Percentiles rank a stretch among this genome's conserved stretches.
Evolutionary conservation across 2,113 vertebrate genomes (phyloP).

Genomic region (Xenopus borealis): DNA sequence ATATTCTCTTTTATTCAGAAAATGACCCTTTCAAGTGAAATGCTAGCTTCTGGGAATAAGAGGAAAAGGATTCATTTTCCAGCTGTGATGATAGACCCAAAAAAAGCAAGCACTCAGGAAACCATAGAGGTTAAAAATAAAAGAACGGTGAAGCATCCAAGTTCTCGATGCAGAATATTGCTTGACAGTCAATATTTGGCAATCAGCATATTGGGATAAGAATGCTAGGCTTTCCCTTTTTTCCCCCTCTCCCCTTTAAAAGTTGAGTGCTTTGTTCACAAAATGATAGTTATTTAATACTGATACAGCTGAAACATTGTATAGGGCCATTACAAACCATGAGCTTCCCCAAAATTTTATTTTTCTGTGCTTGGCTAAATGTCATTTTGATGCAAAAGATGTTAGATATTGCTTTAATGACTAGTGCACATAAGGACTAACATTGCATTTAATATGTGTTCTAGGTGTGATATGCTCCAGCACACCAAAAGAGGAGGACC

Average conservation of each 20-base stretch:
- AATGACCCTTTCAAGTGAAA: slow-evolving; percentile 56
- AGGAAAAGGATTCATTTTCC: slow-evolving; percentile 49
- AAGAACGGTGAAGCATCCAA: neutral
- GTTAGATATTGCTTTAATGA: neutral
- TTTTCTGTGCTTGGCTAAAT: no score
- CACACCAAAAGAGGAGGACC: no score
- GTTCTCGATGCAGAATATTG: neutral
- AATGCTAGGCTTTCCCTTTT: neutral
- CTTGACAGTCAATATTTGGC: slow-evolving; percentile 6
- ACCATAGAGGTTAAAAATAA: slow-evolving; percentile 28
- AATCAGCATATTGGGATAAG: neutral
- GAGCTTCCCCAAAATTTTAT: neutral
- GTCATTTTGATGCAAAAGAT: no score
- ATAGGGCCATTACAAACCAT: neutral
- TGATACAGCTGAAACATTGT: no score
- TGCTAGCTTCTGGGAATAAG: slow-evolving; percentile 53
- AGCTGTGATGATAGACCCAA: slow-evolving; percentile 47
- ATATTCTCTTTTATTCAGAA: slow-evolving; percentile 43
- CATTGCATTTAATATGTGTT: no score
- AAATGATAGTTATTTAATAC: no score
- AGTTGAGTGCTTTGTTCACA: neutral
- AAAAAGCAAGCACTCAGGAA: slow-evolving; percentile 47
- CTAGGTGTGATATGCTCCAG: no score
- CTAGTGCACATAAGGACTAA: no score
- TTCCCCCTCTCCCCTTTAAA: neutral